phyloP scores from a whole-genome alignment of 2,797 vertebrate species.

The Rhinoraja longicauda region DNA sequence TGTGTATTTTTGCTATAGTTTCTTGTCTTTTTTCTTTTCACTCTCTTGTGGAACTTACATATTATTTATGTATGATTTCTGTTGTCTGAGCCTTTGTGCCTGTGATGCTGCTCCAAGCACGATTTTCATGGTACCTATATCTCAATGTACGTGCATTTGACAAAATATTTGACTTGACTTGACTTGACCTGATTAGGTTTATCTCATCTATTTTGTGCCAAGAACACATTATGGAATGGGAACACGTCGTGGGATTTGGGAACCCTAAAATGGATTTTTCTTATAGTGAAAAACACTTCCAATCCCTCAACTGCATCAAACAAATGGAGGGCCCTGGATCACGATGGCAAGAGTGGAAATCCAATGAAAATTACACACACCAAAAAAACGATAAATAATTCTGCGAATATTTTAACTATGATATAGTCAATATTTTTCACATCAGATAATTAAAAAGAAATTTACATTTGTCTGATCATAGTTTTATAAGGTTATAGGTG shows the following conservation, averaged over 20 bases:
- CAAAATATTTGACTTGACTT: too few species aligned
- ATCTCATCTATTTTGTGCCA: background rate
- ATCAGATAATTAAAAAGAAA: background rate
- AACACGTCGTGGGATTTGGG: background rate
- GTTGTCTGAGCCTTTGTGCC: too few species aligned
- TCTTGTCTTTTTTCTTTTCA: too few species aligned
- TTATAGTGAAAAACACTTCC: background rate
- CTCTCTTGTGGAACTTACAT: too few species aligned
- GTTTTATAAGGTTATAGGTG: conserved; percentile 26
- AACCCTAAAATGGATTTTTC: background rate
- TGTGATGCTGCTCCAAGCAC: too few species aligned
- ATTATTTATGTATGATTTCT: too few species aligned
- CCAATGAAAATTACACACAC: background rate
- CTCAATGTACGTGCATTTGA: too few species aligned
- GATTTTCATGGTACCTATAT: too few species aligned
- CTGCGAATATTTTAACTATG: background rate
- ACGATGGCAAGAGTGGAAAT: background rate
- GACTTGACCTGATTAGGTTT: background rate
- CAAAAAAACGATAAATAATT: background rate
- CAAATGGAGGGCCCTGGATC: background rate
- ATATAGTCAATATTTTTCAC: background rate
- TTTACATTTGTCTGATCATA: background rate
- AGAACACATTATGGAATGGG: background rate
- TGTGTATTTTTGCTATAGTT: too few species aligned
- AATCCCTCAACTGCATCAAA: background rate